Conservation (phyloP, 2,797 vertebrate species). For the Myripristis murdjan region DNA sequence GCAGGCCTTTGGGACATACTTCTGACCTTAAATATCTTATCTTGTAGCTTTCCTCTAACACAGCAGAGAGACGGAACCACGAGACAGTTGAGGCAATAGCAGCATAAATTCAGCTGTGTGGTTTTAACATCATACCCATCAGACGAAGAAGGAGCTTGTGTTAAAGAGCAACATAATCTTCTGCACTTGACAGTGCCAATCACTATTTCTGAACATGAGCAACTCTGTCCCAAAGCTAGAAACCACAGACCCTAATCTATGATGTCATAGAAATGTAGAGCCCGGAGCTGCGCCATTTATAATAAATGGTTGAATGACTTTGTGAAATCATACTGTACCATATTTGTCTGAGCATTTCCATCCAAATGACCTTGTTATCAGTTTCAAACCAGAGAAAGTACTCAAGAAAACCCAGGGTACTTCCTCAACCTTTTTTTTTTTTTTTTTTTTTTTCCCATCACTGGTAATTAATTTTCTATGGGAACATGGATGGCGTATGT, state of each 20-base stretch:
- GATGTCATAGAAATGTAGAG: slow-evolving; percentile 54
- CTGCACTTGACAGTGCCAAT: slow-evolving; percentile 35
- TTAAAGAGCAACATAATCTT: slow-evolving; percentile 44
- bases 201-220: slow-evolving; percentile 35
- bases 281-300: slow-evolving; percentile 58
- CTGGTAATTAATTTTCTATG: slow-evolving; percentile 8
- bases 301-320: slow-evolving; percentile 48
- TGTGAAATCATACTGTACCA: slow-evolving; percentile 47
- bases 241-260: slow-evolving; percentile 60
- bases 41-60: slow-evolving; percentile 18
- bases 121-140: slow-evolving; percentile 31
- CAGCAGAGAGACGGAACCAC: slow-evolving; percentile 38
- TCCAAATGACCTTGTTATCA: slow-evolving; percentile 62
- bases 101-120: slow-evolving; percentile 10
- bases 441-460: slow-evolving; percentile 9
- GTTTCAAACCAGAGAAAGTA: slow-evolving; percentile 45
- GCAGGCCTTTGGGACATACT: slow-evolving; percentile 60
- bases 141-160: slow-evolving; percentile 34
- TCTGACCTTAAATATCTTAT: slow-evolving; percentile 56
- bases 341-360: slow-evolving; percentile 46
- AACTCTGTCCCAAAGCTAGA: slow-evolving; percentile 41
- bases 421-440: slow-evolving; percentile 20
- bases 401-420: slow-evolving; percentile 36
- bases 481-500: slow-evolving; percentile 27
- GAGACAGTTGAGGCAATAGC: slow-evolving; percentile 12